Conservation (phyloP, 2,888 invertebrate species). For the Drosophila anomelani region DNA sequence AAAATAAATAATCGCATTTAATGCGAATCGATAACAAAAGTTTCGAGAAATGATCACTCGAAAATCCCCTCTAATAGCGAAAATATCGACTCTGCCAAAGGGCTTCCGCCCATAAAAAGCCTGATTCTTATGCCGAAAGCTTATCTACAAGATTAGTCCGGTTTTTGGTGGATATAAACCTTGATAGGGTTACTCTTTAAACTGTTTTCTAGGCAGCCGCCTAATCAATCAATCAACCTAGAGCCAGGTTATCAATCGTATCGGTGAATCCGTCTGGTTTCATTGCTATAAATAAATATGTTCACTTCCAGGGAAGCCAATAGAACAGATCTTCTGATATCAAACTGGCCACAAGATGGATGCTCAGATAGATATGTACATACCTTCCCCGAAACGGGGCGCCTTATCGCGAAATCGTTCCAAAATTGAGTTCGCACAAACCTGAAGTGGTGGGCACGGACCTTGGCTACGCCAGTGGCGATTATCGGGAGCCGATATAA, state of each 20-base stretch:
- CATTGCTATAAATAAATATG: not conserved
- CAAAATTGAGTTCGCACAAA: not conserved
- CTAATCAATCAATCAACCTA: no score
- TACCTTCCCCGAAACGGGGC: not conserved
- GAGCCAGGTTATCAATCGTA: not conserved
- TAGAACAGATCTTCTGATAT: no score
- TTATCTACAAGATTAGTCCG: not conserved
- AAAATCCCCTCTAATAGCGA: not conserved
- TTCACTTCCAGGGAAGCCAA: not conserved
- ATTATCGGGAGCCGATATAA: constrained; percentile 6
- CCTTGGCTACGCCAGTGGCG: not conserved
- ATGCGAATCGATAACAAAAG: no score
- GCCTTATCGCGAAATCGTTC: not conserved
- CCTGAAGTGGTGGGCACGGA: not conserved
- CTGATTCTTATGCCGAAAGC: not conserved
- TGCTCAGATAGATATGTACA: not conserved
- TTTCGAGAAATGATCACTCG: not conserved
- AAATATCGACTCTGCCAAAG: not conserved
- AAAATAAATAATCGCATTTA: not conserved
- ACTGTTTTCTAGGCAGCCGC: not conserved
- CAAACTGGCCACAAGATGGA: not conserved
- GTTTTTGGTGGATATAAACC: not conserved
- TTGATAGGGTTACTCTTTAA: not conserved
- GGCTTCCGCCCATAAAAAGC: not conserved
- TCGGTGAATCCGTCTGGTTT: not conserved